phyloP scores from a whole-genome alignment of 2,113 vertebrate genomes.

The Hippocampus mohnikei region DNA sequence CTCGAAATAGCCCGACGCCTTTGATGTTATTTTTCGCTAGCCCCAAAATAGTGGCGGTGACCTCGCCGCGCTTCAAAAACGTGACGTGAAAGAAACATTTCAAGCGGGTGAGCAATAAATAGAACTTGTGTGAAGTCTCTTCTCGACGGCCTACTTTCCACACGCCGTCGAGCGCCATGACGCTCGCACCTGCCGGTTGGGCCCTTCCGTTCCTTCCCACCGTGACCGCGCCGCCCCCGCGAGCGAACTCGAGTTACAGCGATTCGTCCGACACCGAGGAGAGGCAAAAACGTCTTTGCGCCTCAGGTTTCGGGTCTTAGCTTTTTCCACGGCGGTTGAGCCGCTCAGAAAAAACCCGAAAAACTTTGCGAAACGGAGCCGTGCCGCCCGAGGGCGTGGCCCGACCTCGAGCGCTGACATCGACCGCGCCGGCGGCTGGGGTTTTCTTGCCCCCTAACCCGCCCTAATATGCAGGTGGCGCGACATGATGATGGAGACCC shows the following conservation, averaged over 20 bases:
- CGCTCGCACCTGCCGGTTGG: constrained; percentile 60
- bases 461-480: too few species aligned
- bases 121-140: constrained; percentile 53
- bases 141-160: constrained; percentile 56
- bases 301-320: too few species aligned
- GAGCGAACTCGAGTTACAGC: constrained; percentile 26
- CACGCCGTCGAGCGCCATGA: constrained; percentile 55
- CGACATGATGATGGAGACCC: too few species aligned
- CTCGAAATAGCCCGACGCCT: constrained; percentile 21
- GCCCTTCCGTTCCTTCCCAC: constrained; percentile 53
- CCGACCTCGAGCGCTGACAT: too few species aligned
- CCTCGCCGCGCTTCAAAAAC: constrained; percentile 52
- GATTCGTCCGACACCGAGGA: too few species aligned
- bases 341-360: too few species aligned
- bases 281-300: too few species aligned
- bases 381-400: too few species aligned
- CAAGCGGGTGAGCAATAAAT: constrained; percentile 61
- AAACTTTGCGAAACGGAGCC: too few species aligned
- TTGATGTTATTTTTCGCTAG: constrained; percentile 51
- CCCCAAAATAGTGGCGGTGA: constrained; percentile 56
- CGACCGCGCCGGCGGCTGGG: too few species aligned
- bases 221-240: constrained; percentile 48
- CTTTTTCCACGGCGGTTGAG: too few species aligned
- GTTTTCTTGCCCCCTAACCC: too few species aligned
- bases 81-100: constrained; percentile 44